Conservation (phyloP, 2,113 vertebrate species). For the Apteryx mantelli region DNA sequence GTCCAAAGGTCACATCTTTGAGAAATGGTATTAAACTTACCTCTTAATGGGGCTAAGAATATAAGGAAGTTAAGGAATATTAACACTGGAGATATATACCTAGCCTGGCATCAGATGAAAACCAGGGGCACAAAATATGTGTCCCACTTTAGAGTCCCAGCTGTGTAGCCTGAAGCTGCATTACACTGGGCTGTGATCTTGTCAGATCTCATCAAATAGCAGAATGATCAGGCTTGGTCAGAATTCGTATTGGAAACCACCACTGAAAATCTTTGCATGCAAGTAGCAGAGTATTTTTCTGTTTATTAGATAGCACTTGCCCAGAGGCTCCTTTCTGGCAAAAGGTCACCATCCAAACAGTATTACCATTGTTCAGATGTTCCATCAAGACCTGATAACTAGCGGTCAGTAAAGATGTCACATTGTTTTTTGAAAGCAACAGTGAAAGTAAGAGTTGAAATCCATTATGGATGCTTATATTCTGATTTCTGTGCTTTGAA, state of each 20-base stretch:
- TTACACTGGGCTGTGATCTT: slow-evolving; percentile 29
- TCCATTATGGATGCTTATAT: background rate
- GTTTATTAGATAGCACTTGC: background rate
- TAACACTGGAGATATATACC: background rate
- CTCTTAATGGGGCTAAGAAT: background rate
- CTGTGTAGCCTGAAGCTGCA: slow-evolving; percentile 47
- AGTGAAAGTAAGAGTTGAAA: background rate
- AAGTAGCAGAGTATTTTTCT: background rate
- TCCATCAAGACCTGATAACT: background rate
- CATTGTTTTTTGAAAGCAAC: background rate
- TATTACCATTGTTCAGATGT: background rate
- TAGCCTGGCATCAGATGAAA: background rate
- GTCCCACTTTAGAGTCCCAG: slow-evolving; percentile 25
- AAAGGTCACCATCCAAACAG: background rate
- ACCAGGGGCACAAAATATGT: background rate
- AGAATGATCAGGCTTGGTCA: background rate
- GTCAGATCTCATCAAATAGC: slow-evolving; percentile 62
- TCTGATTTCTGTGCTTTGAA: background rate
- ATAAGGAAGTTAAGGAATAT: background rate
- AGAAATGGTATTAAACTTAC: background rate
- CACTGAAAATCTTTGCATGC: background rate
- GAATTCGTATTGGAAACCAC: background rate
- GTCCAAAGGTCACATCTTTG: slow-evolving; percentile 9
- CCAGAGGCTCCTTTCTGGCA: background rate
- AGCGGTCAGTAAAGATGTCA: background rate